phyloP scores from a whole-genome alignment of 2,888 invertebrate genomes.

The Lithosia quadra region DNA sequence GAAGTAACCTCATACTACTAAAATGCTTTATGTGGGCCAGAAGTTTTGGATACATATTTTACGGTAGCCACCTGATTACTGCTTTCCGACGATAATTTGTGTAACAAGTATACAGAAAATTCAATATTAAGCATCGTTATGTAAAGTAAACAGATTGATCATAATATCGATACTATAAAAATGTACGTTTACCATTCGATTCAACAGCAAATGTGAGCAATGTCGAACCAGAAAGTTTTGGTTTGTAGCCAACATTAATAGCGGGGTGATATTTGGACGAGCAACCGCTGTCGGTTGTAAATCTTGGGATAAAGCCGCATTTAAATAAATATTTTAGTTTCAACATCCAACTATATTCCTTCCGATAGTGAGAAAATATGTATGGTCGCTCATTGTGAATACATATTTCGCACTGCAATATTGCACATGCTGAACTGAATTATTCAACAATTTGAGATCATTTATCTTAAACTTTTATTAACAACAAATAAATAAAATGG shows the following conservation, averaged over 20 bases:
- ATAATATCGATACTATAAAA: constrained; percentile 32
- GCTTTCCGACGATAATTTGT: not conserved
- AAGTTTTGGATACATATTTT: no score
- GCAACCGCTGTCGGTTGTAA: constrained; percentile 60
- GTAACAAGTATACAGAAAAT: not conserved
- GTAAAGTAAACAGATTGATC: constrained; percentile 3
- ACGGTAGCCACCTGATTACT: no score
- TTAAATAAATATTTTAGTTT: constrained; percentile 60
- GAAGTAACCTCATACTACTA: no score
- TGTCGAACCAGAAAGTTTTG: constrained; percentile 64
- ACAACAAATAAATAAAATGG: constrained; percentile 26
- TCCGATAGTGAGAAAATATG: constrained; percentile 22
- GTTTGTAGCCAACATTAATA: constrained; percentile 72
- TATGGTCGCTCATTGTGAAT: constrained; percentile 16
- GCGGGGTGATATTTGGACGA: constrained; percentile 62
- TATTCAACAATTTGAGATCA: not conserved
- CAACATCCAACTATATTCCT: constrained; percentile 29
- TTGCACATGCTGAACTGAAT: constrained; percentile 12
- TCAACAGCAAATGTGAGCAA: constrained; percentile 55
- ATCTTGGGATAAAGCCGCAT: constrained; percentile 63
- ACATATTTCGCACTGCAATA: constrained; percentile 17
- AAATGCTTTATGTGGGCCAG: no score
- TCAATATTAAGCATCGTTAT: not conserved
- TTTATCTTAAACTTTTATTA: not conserved
- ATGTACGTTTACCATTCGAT: constrained; percentile 42